Base-by-base conservation (phyloP, 2,888 invertebrate species). In the Dynastes maya region DNA sequence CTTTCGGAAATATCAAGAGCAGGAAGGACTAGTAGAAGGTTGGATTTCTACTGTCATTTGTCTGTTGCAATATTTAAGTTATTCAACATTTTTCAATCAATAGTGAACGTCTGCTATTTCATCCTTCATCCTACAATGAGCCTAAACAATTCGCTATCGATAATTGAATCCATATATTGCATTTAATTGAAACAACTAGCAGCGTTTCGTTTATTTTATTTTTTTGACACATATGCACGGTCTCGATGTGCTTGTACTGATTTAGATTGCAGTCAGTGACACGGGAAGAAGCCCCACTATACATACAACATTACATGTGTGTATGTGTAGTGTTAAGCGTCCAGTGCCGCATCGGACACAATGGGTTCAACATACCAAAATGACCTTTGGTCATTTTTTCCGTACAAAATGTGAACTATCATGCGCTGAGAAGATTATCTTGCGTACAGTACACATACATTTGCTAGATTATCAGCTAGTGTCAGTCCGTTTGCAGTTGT, bases 291-390 rank as follows among this genome's bases (percentile, higher is more conserved):
- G 61, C 72, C 72, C 32, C 37, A 45, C 45, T 49, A 61, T 74
- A 55, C 55, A 40, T 71, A 32, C 32, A 32, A 32, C 32, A 32
- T 32, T 32, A 32, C 5, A 32, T 70, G 27, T 53, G 53, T 55
- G 70, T 53, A 29, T 37, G 11, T 45, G 8, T 45, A 11, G 11
- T 45, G 11, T 8, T 45, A 45, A 2, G 8, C 40, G 61, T 40
- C 68, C 68, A 16, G 32, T 55, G 45, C 45, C 45, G 29, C 37
- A 58, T 32, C 71, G 27, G 49, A 32, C 49, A 55, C 40, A 61
- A 61, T 61, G 72, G 61, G 72, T 74, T 74, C 72, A 74, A 74
- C 72, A 74, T 55, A 74, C 72, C 61, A 74, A 74, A 74, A 74
- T 74, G 72, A 74, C 72, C 72, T 74, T 74, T 74, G 72, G 55